Conservation (phyloP, 2,888 invertebrate species). For the Caenorhabditis sp. region DNA sequence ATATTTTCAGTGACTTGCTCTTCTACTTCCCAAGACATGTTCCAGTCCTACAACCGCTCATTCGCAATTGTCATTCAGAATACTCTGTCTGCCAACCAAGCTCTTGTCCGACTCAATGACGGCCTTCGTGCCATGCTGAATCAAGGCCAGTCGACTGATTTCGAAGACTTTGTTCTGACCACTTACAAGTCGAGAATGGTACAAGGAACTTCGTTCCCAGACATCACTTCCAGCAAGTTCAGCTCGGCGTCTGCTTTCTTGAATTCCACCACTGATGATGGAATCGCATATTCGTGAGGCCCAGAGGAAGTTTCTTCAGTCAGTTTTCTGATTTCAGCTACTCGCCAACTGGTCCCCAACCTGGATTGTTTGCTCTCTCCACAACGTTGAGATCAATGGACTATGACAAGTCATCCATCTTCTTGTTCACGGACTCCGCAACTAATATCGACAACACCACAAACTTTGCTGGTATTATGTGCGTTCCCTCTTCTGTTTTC, state of each 20-base stretch:
- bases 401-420: slow-evolving; percentile 68
- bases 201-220: slow-evolving; percentile 23
- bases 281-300: slow-evolving; percentile 49
- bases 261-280: slow-evolving; percentile 44
- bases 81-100: slow-evolving; percentile 56
- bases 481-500: slow-evolving; percentile 5
- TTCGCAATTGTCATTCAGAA: slow-evolving; percentile 66
- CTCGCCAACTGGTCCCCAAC: slow-evolving; percentile 55
- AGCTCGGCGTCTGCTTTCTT: slow-evolving; percentile 45
- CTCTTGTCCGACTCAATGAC: slow-evolving; percentile 36
- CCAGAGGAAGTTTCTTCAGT: too few relatives aligned
- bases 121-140: slow-evolving; percentile 54
- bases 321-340: slow-evolving; percentile 32
- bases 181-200: slow-evolving; percentile 54
- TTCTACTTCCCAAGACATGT: slow-evolving; percentile 46
- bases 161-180: slow-evolving; percentile 64
- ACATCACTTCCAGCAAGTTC: slow-evolving; percentile 39
- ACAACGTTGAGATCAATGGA: slow-evolving; percentile 58
- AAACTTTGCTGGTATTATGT: slow-evolving; percentile 64
- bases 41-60: slow-evolving; percentile 58
- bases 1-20: slow-evolving; percentile 60
- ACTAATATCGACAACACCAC: slow-evolving; percentile 3
- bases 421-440: slow-evolving; percentile 65
- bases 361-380: slow-evolving; percentile 58
- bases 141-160: slow-evolving; percentile 48